phyloP scores from a whole-genome alignment of 2,113 vertebrate species.

The Hyla sarda region DNA sequence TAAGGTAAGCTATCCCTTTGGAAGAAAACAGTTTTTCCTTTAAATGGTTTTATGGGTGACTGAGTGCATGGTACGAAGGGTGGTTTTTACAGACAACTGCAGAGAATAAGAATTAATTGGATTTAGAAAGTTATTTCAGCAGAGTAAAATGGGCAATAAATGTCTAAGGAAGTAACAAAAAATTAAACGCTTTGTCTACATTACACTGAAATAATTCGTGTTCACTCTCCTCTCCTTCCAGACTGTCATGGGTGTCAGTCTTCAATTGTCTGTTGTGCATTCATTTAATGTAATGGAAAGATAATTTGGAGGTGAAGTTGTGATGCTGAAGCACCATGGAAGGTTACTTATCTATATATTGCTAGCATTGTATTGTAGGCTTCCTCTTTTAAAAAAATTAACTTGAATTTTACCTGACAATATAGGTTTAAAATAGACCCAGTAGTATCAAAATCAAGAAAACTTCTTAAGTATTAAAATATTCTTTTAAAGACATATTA shows the following conservation, averaged over 20 bases:
- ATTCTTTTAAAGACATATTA: no score
- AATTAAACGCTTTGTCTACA: constrained; percentile 21
- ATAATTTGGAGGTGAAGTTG: background rate
- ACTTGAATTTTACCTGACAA: no score
- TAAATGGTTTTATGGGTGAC: constrained; percentile 25
- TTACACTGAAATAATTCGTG: background rate
- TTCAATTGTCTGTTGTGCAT: background rate
- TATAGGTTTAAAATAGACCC: no score
- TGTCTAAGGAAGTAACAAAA: background rate
- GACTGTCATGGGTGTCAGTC: background rate
- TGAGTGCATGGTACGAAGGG: background rate
- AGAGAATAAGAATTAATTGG: constrained; percentile 17
- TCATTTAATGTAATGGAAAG: background rate
- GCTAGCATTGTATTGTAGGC: no score
- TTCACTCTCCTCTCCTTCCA: background rate
- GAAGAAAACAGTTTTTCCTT: constrained; percentile 6
- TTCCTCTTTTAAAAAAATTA: no score
- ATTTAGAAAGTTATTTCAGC: constrained; percentile 10
- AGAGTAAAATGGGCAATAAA: constrained; percentile 14
- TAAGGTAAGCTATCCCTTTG: constrained; percentile 4
- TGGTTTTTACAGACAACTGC: constrained; percentile 20
- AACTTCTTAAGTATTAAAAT: no score
- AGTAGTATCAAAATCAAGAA: no score
- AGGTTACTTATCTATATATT: background rate
- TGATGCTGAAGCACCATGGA: background rate